Conservation (phyloP, 2,888 invertebrate species). For the Eristalis pertinax region DNA sequence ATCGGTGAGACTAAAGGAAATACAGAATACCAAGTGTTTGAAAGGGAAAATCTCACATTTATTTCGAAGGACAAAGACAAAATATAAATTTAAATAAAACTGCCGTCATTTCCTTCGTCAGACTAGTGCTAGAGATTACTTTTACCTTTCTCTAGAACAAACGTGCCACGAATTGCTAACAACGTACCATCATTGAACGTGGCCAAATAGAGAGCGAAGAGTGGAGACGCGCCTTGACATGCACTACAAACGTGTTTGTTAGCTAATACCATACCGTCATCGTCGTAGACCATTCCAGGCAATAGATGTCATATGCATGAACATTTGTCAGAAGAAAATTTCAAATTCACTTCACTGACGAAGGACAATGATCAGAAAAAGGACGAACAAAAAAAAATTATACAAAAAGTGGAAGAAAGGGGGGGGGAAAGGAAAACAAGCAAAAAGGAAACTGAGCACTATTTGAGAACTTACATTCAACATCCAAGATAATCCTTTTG, state of each 20-base stretch:
- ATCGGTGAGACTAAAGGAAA: conserved; percentile 90
- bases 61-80: conserved; percentile 48
- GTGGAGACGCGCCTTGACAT: conserved; percentile 1
- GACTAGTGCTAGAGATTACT: conserved; percentile 66
- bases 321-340: conserved; percentile 66
- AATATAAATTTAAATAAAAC: conserved; percentile 72
- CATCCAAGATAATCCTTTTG: conserved; percentile 94
- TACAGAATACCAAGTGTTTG: conserved; percentile 28
- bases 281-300: conserved; percentile 67
- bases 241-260: conserved; percentile 51
- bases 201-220: conserved; percentile 6
- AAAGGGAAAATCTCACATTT: conserved; percentile 10
- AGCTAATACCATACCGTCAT: conserved; percentile 61
- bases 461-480: conserved; percentile 86
- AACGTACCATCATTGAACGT: conserved; percentile 45
- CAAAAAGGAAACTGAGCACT: conserved; percentile 43
- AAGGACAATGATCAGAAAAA: conserved; percentile 63
- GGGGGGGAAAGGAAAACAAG: conserved; percentile 7
- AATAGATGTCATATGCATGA: conserved; percentile 73
- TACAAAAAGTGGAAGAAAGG: conserved; percentile 17
- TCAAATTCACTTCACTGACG: conserved; percentile 68
- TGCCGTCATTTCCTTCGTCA: conserved; percentile 72
- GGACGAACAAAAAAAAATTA: background rate
- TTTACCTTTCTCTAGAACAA: conserved; percentile 65
- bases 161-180: conserved; percentile 71